A percentile compares a stretch with the other conserved stretches of the same genome.
Evolutionary conservation across 2,888 invertebrate genomes (phyloP).

Genomic region (Dichetophora obliterata): DNA sequence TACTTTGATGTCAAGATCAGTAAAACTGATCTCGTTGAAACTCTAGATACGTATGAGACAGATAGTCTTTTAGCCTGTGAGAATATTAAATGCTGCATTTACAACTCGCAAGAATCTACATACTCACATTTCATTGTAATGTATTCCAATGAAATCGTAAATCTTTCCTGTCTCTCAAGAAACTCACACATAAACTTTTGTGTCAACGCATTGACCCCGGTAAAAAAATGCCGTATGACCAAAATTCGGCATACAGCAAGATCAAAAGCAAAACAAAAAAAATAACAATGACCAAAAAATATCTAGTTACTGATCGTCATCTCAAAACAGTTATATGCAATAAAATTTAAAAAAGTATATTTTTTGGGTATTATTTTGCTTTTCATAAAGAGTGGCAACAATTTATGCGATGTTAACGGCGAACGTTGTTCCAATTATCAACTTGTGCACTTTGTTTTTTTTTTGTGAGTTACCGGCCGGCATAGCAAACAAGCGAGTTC

Average conservation of each 20-base stretch:
- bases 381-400: not conserved
- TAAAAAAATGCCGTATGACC: not conserved
- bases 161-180: not conserved
- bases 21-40: too few species aligned
- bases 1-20: too few species aligned
- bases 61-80: not conserved
- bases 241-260: not conserved
- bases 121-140: not conserved
- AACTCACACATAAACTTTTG: not conserved
- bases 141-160: conserved; percentile 23
- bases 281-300: not conserved
- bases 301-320: conserved; percentile 1
- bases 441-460: not conserved
- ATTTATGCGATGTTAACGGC: conserved; percentile 1
- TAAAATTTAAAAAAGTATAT: not conserved
- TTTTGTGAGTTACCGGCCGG: conserved; percentile 2
- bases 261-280: not conserved
- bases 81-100: not conserved
- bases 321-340: conserved; percentile 17
- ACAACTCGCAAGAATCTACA: not conserved
- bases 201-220: conserved; percentile 11
- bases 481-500: not conserved
- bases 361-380: not conserved
- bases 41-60: not conserved
- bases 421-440: conserved; percentile 14